Conservation (phyloP, 2,797 vertebrate genomes). For the Mormyrus proboscirostris region DNA sequence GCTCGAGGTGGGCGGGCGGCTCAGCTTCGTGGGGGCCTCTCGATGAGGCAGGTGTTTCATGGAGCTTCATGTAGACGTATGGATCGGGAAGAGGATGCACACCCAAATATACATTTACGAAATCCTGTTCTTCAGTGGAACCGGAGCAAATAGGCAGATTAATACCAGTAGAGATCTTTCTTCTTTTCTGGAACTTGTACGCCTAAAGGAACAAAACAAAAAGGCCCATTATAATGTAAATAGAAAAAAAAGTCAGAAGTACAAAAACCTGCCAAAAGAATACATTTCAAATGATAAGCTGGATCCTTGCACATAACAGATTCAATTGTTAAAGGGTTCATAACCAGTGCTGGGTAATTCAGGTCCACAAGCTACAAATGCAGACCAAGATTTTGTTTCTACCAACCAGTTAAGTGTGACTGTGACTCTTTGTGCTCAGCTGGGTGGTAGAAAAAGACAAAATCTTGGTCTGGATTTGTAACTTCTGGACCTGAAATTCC, state of each 20-base stretch:
- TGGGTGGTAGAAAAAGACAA: not conserved
- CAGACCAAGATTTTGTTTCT: not conserved
- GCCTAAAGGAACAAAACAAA: conserved; percentile 51
- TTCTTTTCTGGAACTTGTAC: conserved; percentile 46
- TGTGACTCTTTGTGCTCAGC: not conserved
- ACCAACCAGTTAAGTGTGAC: not conserved
- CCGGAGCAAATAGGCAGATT: conserved; percentile 9
- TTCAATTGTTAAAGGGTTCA: not conserved
- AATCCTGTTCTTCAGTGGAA: not conserved
- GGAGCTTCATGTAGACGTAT: not conserved
- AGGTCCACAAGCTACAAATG: not conserved
- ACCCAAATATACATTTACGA: not conserved
- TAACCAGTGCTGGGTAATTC: not conserved
- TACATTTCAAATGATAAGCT: not conserved
- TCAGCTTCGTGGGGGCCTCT: not conserved
- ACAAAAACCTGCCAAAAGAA: not conserved
- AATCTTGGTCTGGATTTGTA: not conserved
- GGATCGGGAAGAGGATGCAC: not conserved
- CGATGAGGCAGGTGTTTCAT: not conserved
- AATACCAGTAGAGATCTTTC: conserved; percentile 54
- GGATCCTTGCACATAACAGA: not conserved
- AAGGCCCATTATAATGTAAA: not conserved
- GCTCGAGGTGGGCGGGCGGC: not conserved
- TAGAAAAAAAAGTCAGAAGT: not conserved
- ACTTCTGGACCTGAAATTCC: not conserved